Evolutionary conservation across 2,113 vertebrate species (phyloP), one percentile per base, ranked within the genome.

Genomic region (Clupea harengus): DNA sequence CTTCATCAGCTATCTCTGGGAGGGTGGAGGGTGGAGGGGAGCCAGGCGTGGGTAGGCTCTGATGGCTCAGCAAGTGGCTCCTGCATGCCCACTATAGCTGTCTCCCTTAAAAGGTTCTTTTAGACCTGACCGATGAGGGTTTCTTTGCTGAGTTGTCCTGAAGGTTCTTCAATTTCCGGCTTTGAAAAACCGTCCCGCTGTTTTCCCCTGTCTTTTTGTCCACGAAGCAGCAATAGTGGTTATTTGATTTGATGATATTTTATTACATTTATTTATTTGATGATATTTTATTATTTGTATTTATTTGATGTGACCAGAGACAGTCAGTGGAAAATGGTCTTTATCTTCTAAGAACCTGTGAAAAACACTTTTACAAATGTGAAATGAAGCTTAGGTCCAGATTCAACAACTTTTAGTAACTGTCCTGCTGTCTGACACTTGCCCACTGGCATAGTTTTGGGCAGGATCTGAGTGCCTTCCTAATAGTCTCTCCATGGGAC

Each of bases 1-100:
- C 84, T 72, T 83, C 86, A 82, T 87, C 84, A 89, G 84, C 86
- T 85, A 85, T 84, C 72, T 83, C 75, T 2, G 82, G 86, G n/a
- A 57, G 18, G 49, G 22, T 83, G 86, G 88, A 52, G 18, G 47
- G 22, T 83, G 84, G 88, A 52, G 57, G 50, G 32, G 78, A 57
- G 25, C 78, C 82, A 86, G 52, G 54, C 47, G 84, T 78, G 46
- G 49, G 84, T 81, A 28, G 17, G n/a, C 20, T 45, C 82, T 83
- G 64, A 86, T 80, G 45, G 83, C 39, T 85, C 78, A 78, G 72
- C 75, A 60, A 17, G 80, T 46, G 81, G 57, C 82, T 50, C 45
- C 67, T 78, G 83, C 81, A 17, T 32, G 17, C 3, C 28, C 72
- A 78, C 72, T 72, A 67, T 67, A 78, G 28, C 72, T 78, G 9